phyloP scores from a whole-genome alignment of 2,113 vertebrate genomes.

The Bos javanicus region DNA sequence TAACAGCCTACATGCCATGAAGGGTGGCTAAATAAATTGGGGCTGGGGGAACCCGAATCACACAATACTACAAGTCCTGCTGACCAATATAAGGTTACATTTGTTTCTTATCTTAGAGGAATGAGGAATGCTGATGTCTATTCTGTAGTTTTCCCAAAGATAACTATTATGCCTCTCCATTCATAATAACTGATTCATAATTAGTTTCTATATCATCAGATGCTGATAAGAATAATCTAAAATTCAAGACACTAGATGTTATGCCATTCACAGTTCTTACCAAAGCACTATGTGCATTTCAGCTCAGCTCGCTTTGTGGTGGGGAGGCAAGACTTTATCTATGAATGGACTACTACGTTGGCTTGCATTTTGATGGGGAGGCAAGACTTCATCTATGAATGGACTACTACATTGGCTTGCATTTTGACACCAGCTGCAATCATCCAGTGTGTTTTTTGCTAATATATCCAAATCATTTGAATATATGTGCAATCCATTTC shows the following conservation, averaged over 20 bases:
- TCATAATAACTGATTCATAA: not conserved
- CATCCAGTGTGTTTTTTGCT: not conserved
- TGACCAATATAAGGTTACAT: not conserved
- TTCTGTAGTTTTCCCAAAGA: not conserved
- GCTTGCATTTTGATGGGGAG: not conserved
- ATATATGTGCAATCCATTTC: not conserved
- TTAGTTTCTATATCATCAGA: not conserved
- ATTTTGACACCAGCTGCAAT: not conserved
- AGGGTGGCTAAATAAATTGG: not conserved
- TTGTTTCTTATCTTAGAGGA: not conserved
- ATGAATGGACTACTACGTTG: not conserved
- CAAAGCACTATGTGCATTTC: fast-evolving
- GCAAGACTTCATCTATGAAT: not conserved
- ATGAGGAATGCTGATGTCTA: not conserved
- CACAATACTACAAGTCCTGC: not conserved
- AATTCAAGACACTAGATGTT: not conserved
- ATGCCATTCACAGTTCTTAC: not conserved
- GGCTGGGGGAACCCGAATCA: not conserved
- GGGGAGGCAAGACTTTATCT: not conserved
- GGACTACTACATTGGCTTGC: not conserved
- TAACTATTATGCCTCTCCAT: not conserved
- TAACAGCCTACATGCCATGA: not conserved
- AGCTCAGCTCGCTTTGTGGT: not conserved
- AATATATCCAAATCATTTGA: not conserved
- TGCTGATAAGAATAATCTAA: not conserved